Percentiles rank a stretch among this genome's conserved stretches.
These are phyloP conservation scores for Probosciger aterrimus DNA, from an alignment of 2,113 vertebrate genomes.

Conservation along the genomic window DNA sequence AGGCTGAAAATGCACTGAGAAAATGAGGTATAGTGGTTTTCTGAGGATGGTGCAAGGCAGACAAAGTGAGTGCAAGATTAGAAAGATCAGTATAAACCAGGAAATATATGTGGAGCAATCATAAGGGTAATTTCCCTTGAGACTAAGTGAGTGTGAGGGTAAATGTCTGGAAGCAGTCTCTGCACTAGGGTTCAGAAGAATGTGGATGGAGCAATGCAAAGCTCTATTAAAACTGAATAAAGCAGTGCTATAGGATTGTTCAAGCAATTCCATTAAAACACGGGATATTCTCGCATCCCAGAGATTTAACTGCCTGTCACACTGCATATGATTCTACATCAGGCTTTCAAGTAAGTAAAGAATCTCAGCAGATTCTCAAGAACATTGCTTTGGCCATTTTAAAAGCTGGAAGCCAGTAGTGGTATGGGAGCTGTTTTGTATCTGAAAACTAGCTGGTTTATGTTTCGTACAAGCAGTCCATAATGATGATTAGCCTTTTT, in stretches of 20 bases:
- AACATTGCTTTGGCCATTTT: neutral
- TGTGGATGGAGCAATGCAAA: neutral
- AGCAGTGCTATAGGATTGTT: neutral
- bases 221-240: neutral
- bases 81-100: neutral
- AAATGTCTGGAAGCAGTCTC: neutral
- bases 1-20: neutral
- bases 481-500: neutral
- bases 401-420: neutral
- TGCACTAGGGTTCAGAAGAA: neutral
- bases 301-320: constrained; percentile 12
- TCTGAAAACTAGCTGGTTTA: neutral
- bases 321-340: neutral
- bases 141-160: neutral
- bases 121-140: neutral
- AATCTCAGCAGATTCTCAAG: neutral
- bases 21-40: neutral
- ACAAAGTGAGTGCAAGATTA: neutral
- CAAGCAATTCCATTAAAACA: neutral
- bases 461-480: neutral
- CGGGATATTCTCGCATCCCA: neutral
- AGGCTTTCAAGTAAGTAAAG: neutral
- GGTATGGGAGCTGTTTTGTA: neutral
- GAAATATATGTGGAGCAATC: neutral
- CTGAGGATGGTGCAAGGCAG: neutral